Evolutionary conservation across 2,888 invertebrate species (phyloP).

Genomic region (Epinotia nisella): DNA sequence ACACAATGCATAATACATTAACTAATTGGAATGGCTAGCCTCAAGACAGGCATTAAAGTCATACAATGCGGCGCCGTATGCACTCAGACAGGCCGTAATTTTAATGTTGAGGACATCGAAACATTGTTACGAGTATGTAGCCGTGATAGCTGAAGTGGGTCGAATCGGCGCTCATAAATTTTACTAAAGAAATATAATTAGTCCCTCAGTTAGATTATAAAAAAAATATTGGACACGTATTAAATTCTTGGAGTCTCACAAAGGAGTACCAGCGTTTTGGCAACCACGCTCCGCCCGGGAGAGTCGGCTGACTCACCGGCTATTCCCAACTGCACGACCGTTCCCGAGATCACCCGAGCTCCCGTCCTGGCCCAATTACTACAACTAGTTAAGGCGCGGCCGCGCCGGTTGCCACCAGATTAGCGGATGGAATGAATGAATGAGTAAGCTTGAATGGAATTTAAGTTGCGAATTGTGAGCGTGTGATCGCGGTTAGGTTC

Average conservation of each 20-base stretch:
- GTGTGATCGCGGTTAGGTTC: constrained; percentile 34
- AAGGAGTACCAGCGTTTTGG: constrained; percentile 15
- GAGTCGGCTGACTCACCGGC: constrained; percentile 60
- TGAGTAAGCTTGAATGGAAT: constrained; percentile 42
- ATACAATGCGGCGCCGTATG: constrained; percentile 22
- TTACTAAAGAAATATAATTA: too few species aligned
- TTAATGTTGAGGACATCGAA: constrained; percentile 7
- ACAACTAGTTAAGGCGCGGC: constrained; percentile 44
- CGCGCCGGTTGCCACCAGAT: constrained; percentile 39
- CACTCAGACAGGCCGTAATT: constrained; percentile 13
- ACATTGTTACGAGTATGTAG: constrained; percentile 26
- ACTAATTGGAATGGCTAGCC: constrained; percentile 28
- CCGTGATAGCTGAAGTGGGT: not conserved
- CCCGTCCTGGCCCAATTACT: constrained; percentile 44
- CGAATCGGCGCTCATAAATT: not conserved
- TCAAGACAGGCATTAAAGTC: constrained; percentile 27
- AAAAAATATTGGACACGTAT: not conserved
- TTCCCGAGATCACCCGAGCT: constrained; percentile 15
- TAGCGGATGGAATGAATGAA: constrained; percentile 43
- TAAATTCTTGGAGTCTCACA: not conserved
- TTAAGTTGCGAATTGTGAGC: constrained; percentile 27
- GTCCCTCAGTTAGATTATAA: too few species aligned
- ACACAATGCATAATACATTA: constrained; percentile 34
- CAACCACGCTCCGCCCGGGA: constrained; percentile 28
- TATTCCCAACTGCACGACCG: constrained; percentile 34